Base-by-base conservation (phyloP, 37 sponge, comb jelly and placozoan species). In the Diacarnus erythraeanus region DNA sequence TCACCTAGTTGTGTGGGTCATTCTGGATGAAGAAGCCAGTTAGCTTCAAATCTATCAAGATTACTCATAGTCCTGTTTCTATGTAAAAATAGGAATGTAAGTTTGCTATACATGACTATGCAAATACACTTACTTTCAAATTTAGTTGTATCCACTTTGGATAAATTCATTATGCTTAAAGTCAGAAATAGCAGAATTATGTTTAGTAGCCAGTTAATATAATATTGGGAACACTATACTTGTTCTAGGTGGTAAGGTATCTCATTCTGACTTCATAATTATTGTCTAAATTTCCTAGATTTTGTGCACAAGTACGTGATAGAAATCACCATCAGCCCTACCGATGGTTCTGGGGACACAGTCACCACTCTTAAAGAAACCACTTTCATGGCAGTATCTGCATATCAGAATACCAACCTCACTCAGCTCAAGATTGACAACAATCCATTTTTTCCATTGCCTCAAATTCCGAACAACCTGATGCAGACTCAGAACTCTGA, bases 11-110 rank as follows among this genome's bases (percentile, higher is more conserved):
- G 65, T 21, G n/a, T 21, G 93, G 93, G 0, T 63, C 73, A 3
- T 73, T 72, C 44, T 92, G 93, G 93, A 92, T 92, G 85, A 80
- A 75, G 44, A 79, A 80, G 30, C 72, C 75, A 25, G 70, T 92
- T 41, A 84, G 85, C 64, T 92, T 88, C 74, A 83, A 88, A 44
- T 31, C 75, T 0, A 57, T 87, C 25, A 92, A 92, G 65, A 77
- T 92, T 69, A 84, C 78, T 10, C 80, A 86, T 72, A 42, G 79
- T 41, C 30, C 59, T 18, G 21, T 3, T 36, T 74, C 77, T 57
- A n/a, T n/a, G n/a, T n/a, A 57, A 83, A n/a, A 20, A 73, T 42
- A 77, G 76, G 37, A 36, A 73, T 60, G 83, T 86, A 66, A 86
- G 83, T 57, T 40, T 26, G 29, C 2, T 31, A 2, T 3, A 3